phyloP scores from a whole-genome alignment of 2,113 vertebrate species.

The Corythaeola cristata region DNA sequence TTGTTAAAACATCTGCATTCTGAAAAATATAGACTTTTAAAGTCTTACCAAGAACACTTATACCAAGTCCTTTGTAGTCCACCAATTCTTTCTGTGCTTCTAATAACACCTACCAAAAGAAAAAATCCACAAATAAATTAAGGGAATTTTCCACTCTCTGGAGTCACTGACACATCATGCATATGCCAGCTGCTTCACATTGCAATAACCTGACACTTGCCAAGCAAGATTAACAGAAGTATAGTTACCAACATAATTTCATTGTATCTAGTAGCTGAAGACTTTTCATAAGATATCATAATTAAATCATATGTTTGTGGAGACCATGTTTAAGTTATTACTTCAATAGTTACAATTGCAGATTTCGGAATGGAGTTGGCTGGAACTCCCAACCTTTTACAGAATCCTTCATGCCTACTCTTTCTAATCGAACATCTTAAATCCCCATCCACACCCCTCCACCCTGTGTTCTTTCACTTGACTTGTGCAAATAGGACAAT shows the following conservation, averaged over 20 bases:
- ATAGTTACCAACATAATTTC: background rate
- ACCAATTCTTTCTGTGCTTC: slow-evolving; percentile 91
- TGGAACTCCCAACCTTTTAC: background rate
- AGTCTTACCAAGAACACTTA: slow-evolving; percentile 94
- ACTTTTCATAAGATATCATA: background rate
- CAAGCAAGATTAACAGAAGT: background rate
- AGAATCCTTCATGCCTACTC: background rate
- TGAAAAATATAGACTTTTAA: background rate
- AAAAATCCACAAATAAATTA: background rate
- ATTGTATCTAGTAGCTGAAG: background rate
- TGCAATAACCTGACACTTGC: background rate
- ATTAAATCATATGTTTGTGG: background rate
- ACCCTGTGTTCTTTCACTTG: background rate
- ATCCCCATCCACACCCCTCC: background rate
- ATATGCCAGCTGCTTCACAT: background rate
- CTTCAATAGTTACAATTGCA: background rate
- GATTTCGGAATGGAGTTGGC: background rate
- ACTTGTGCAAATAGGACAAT: background rate
- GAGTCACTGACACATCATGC: background rate
- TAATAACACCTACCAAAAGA: slow-evolving; percentile 83
- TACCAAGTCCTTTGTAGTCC: slow-evolving; percentile 85
- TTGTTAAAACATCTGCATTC: background rate
- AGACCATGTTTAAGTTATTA: background rate
- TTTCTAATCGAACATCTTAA: background rate
- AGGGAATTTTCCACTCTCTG: background rate